phyloP scores from a whole-genome alignment of 2,888 invertebrate species.

The Terebella lapidaria region DNA sequence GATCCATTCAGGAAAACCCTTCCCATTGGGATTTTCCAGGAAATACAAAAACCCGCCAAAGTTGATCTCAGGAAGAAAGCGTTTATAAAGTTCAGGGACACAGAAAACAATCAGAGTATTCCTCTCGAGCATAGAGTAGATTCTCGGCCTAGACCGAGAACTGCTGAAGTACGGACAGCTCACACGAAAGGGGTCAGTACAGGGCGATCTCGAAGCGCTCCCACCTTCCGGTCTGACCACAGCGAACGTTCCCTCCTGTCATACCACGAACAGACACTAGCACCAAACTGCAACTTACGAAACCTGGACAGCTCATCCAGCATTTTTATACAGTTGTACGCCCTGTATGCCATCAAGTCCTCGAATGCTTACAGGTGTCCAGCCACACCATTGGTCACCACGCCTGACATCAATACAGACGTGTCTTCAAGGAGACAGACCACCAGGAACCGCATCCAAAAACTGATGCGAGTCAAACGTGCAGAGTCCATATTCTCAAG shows the following conservation, averaged over 20 bases:
- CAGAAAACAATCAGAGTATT: background rate
- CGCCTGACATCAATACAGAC: background rate
- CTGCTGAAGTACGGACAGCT: background rate
- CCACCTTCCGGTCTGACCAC: no score
- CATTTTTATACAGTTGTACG: background rate
- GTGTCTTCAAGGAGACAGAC: background rate
- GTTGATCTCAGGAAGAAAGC: background rate
- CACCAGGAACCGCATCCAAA: background rate
- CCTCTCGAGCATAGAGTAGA: background rate
- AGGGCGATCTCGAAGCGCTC: no score
- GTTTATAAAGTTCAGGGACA: background rate
- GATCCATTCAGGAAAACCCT: background rate
- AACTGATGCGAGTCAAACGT: background rate
- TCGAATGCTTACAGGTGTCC: background rate
- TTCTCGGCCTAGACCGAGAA: background rate
- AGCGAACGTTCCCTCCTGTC: background rate
- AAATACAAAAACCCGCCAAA: background rate
- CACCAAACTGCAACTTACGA: background rate
- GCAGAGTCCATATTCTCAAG: background rate
- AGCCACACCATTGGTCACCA: background rate
- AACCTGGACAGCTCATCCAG: background rate
- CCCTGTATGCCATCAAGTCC: background rate
- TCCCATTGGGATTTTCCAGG: background rate
- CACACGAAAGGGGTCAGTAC: no score
- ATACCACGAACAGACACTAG: no score